Evolutionary conservation across 2,113 vertebrate species (phyloP).

Genomic region (Xenus cinereus): DNA sequence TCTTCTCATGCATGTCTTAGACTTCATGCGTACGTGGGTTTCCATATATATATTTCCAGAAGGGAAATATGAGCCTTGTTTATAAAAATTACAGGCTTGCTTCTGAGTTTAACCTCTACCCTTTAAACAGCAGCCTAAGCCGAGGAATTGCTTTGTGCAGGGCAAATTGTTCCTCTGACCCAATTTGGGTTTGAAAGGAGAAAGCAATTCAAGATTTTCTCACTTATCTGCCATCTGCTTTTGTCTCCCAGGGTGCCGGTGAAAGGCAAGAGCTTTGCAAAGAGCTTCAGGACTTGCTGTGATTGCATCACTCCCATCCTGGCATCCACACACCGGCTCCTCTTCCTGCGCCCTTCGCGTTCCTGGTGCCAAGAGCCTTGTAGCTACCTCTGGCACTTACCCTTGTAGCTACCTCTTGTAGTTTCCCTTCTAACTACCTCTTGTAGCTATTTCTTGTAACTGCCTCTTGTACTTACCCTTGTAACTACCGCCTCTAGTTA

Average conservation of each 20-base stretch:
- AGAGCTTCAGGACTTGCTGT: not conserved
- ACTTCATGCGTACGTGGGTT: not conserved
- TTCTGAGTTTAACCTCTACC: constrained; percentile 30
- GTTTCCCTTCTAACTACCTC: not conserved
- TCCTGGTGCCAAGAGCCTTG: not conserved
- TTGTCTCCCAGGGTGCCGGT: not conserved
- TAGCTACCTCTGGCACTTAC: not conserved
- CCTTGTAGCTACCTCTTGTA: not conserved
- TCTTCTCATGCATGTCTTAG: not conserved
- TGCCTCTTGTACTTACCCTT: not conserved
- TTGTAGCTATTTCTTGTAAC: not conserved
- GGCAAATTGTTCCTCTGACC: not conserved
- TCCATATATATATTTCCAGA: constrained; percentile 45
- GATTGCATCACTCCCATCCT: not conserved
- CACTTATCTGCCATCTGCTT: constrained; percentile 11
- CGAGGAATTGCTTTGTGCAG: not conserved
- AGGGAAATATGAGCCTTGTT: constrained; percentile 56
- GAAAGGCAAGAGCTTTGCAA: not conserved
- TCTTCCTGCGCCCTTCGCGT: not conserved
- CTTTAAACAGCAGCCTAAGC: constrained; percentile 42
- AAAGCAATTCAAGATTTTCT: constrained; percentile 28
- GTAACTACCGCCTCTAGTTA: not conserved
- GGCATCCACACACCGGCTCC: not conserved
- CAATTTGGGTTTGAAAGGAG: not conserved
- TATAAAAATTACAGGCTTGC: constrained; percentile 68